Evolutionary conservation across 2,888 invertebrate species (phyloP), one percentile per base, ranked within the genome.

Genomic region (Cetonia aurata): DNA sequence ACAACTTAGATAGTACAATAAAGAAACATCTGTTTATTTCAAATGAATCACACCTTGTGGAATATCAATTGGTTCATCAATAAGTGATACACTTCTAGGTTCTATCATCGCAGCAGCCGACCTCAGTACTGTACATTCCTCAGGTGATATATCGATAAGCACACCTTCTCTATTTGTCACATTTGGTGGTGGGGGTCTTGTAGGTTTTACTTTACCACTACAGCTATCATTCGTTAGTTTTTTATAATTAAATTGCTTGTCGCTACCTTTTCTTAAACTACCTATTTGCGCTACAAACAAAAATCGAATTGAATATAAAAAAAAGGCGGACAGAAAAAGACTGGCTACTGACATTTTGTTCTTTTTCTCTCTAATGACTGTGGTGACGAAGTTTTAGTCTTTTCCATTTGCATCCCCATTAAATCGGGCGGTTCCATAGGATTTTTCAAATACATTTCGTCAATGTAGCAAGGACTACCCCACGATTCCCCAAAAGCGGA

Each of bases 381-480:
- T n/a, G 83, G 83, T 6, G 82, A 76, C 4, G 81, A 76, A 6
- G 82, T 74, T 33, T 17, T 65, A 70, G 72, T 76, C 0, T 75
- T 67, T 1, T 83, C 82, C 3, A 83, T 79, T 6, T 82, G 78
- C 19, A 87, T 82, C 0, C 89, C 90, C 46, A 89, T 83, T 0
- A 91, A 80, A 79, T 91, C 91, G 0, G 90, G 89, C 0, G 91
- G 91, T 75, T 89, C 89, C 92, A 93, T 92, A 0, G 93, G 93
- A 83, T 93, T 93, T 65, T 89, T 86, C 67, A 93, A 83, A 80
- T 92, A 93, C 77, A 93, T 90, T 82, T 92, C 91, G 80, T 95
- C 95, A 72, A 96, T 94, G 71, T 86, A 88, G 1, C 89, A 88
- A 0, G 95, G 94, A 78, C 91, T 91, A 0, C 96, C 96, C 96